Evolutionary conservation across 2,113 vertebrate species (phyloP), one percentile per base, ranked within the genome.

Genomic region (Malaclemys terrapin): DNA sequence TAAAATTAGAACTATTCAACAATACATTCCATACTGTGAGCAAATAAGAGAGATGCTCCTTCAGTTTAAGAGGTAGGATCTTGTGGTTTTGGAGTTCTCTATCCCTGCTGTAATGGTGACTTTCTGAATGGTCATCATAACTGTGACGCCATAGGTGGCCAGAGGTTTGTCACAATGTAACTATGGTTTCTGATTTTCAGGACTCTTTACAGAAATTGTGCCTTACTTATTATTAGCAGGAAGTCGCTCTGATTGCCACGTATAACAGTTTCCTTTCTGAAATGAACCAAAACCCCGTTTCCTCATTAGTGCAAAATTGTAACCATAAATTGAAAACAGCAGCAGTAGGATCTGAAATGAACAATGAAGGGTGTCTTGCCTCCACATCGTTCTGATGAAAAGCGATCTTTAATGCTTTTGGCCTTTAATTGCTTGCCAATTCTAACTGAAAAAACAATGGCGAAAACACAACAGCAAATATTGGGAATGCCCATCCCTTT

Each of bases 81-180:
- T 0, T 2, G 25, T 16, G 49, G 35, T 82, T 82, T 25, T 59
- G 72, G 89, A 24, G 42, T 47, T 52, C 38, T 62, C 20, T 78
- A 10, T 42, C 53, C 75, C 86, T 88, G 62, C 1, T 1, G n/a
- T 12, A 49, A 29, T 19, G 0, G 17, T 53, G 38, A 53, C 17
- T 20, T 47, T 91, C 62, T 52, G 27, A 78, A 50, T 10, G 13
- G n/a, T 31, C 75, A 54, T 69, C 31, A 38, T 22, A 93, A 84
- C 2, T 1, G 1, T 10, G 20, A 8, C 85, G 81, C 8, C 81
- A 82, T 50, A n/a, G 0, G 0, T 14, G 47, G 22, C 9, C 4
- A 89, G 4, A 76, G 24, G 42, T n/a, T 16, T 84, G 8, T 1
- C 80, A 10, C 12, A 89, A 80, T 78, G 31, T 59, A 25, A 78